phyloP scores from a whole-genome alignment of 2,113 vertebrate species.

The Corythoichthys haematopterus region DNA sequence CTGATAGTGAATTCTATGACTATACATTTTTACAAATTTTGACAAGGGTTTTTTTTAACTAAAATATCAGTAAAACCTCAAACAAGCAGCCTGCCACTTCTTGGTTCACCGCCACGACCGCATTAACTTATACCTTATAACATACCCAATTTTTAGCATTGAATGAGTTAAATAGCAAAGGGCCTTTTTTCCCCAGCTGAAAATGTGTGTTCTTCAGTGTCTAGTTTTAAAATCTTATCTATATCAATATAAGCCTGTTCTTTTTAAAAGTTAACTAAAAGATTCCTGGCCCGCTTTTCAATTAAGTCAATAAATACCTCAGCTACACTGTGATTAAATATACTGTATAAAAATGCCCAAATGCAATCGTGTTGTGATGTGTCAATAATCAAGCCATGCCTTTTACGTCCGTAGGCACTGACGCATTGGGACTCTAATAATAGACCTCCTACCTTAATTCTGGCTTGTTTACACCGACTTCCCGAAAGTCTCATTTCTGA shows the following conservation, averaged over 20 bases:
- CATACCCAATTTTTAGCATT: too few relatives aligned
- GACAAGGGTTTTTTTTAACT: too few relatives aligned
- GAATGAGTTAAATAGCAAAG: too few relatives aligned
- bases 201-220: too few relatives aligned
- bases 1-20: too few relatives aligned
- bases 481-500: slow-evolving; percentile 1
- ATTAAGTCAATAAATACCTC: not conserved
- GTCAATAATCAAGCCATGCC: not conserved
- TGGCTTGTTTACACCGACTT: not conserved
- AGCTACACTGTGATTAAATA: not conserved
- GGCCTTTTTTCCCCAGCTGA: too few relatives aligned
- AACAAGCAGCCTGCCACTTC: too few relatives aligned
- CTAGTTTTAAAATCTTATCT: too few relatives aligned
- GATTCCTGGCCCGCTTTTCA: not conserved
- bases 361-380: not conserved
- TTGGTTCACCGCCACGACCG: too few relatives aligned
- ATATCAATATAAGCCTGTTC: not conserved
- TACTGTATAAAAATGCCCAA: not conserved
- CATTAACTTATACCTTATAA: too few relatives aligned
- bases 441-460: not conserved
- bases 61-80: too few relatives aligned
- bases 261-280: not conserved
- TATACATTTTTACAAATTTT: too few relatives aligned
- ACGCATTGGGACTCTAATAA: not conserved
- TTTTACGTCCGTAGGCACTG: not conserved